Conservation (phyloP, 2,113 vertebrate species). For the Erythrolamprus reginae region DNA sequence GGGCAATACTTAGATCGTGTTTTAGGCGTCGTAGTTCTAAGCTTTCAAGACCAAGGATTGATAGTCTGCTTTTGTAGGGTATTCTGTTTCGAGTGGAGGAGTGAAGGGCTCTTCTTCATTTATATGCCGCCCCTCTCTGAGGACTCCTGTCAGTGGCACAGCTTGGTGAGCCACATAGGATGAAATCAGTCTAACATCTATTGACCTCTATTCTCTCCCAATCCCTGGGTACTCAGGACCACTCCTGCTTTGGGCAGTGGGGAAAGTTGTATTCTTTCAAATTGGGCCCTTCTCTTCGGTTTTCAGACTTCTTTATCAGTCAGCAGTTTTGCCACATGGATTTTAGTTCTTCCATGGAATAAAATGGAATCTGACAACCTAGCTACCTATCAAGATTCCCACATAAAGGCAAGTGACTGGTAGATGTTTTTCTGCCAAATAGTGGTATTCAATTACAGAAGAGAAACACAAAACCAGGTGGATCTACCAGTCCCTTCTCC, state of each 20-base stretch:
- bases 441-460: not conserved
- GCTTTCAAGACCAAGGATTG: too few species aligned
- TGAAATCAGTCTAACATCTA: not conserved
- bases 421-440: not conserved
- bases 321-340: not conserved
- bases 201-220: not conserved
- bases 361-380: not conserved
- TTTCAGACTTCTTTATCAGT: not conserved
- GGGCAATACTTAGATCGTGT: too few species aligned
- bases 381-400: not conserved
- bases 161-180: not conserved
- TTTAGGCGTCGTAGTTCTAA: too few species aligned
- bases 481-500: not conserved
- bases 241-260: not conserved
- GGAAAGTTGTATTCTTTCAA: not conserved
- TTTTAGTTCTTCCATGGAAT: not conserved
- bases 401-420: not conserved
- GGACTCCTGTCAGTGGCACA: not conserved
- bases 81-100: too few species aligned
- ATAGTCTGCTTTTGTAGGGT: too few species aligned
- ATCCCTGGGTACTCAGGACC: not conserved
- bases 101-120: too few species aligned
- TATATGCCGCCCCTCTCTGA: too few species aligned
- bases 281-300: not conserved
- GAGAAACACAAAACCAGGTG: not conserved